These are phyloP conservation scores for Venustaconcha ellipsiformis DNA, from an alignment of 1,140 invertebrate genomes.

Conservation along the genomic window DNA sequence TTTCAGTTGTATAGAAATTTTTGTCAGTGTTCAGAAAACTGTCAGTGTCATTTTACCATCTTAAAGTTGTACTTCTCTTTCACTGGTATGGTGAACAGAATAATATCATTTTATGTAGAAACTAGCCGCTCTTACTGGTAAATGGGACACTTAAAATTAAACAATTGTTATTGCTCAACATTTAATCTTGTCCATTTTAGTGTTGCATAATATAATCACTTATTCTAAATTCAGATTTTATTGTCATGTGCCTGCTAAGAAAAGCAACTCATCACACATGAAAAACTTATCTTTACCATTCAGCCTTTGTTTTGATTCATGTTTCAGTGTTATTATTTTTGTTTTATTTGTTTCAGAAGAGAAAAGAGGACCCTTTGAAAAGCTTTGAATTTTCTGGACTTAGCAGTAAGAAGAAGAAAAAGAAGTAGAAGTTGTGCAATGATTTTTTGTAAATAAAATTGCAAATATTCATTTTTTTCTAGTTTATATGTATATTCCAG, in stretches of 20 bases:
- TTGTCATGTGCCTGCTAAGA: not conserved
- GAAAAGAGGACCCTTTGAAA: slow-evolving; percentile 65
- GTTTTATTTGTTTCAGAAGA: slow-evolving; percentile 53
- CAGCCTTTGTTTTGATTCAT: not conserved
- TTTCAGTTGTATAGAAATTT: too few species aligned
- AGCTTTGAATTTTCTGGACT: slow-evolving; percentile 65
- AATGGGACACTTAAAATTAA: too few species aligned
- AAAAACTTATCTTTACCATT: not conserved
- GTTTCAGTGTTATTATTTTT: slow-evolving; percentile 18
- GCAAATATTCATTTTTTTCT: too few species aligned
- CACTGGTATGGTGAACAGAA: too few species aligned
- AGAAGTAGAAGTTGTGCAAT: slow-evolving; percentile 1
- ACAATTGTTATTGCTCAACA: too few species aligned
- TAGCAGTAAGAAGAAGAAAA: slow-evolving; percentile 47
- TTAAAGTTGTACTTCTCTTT: too few species aligned
- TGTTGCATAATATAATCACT: not conserved
- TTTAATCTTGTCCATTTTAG: not conserved
- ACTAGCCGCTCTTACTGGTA: too few species aligned
- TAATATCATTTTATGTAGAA: too few species aligned
- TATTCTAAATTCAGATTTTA: not conserved
- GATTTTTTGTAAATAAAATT: too few species aligned
- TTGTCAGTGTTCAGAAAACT: too few species aligned
- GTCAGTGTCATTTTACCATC: too few species aligned
- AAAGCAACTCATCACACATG: not conserved
- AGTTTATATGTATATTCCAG: too few species aligned